phyloP scores from a whole-genome alignment of 2,113 vertebrate genomes.

The Aegithalos caudatus region DNA sequence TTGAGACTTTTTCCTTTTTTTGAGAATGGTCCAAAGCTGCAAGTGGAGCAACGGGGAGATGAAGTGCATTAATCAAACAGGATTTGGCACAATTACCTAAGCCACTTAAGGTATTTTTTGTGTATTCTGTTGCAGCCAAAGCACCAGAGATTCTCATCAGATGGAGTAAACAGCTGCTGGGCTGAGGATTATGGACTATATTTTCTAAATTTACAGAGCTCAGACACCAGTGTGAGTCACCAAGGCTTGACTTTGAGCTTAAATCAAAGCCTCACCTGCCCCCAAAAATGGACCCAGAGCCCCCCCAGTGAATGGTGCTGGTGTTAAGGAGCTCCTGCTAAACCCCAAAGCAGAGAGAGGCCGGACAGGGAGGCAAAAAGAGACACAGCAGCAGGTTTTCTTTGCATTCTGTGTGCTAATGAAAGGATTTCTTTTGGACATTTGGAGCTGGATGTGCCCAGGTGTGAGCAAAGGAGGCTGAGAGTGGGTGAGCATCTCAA shows the following conservation, averaged over 20 bases:
- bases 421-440: not conserved
- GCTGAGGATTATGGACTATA: not conserved
- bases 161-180: not conserved
- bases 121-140: not conserved
- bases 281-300: not conserved
- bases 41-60: not conserved
- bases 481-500: not conserved
- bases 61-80: not conserved
- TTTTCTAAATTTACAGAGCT: not conserved
- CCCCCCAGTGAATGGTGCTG: not conserved
- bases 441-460: not conserved
- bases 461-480: not conserved
- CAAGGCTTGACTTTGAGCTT: not conserved
- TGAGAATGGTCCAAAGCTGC: not conserved
- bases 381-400: accelerated
- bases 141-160: not conserved
- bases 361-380: accelerated
- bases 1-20: not conserved
- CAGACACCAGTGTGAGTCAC: not conserved
- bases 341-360: accelerated
- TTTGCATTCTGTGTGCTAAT: not conserved
- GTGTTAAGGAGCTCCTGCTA: not conserved
- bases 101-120: not conserved
- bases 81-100: not conserved
- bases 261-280: not conserved